A percentile compares a stretch with the other conserved stretches of the same genome.
Conservation (phyloP, 2,797 vertebrate genomes). For the Tauraco hartlaubi region DNA sequence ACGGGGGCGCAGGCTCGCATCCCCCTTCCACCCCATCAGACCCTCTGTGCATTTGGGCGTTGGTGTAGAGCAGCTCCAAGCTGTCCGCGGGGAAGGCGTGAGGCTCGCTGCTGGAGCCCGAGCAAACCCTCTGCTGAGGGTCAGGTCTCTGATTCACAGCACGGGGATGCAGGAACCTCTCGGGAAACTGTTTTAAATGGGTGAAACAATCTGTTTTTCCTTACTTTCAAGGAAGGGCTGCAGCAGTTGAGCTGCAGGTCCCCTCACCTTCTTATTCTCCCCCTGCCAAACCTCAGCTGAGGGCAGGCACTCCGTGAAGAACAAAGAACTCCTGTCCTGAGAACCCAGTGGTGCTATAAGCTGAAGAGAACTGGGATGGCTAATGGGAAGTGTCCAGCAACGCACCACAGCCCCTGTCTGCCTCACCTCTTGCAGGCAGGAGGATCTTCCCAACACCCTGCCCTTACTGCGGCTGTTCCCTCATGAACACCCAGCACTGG, state of each 20-base stretch:
- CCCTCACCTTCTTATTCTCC: neutral
- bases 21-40: neutral
- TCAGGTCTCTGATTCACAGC: neutral
- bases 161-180: neutral
- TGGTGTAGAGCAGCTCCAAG: neutral
- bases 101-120: neutral
- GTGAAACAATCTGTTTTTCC: neutral
- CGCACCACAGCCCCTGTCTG: neutral
- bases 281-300: neutral
- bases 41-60: neutral
- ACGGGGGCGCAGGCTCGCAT: neutral
- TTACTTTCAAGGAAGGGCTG: neutral
- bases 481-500: neutral
- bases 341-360: neutral
- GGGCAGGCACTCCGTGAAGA: neutral
- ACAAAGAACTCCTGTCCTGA: neutral
- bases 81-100: neutral
- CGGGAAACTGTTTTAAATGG: neutral
- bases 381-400: neutral
- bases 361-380: neutral
- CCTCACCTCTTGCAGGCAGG: neutral
- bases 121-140: neutral
- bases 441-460: neutral
- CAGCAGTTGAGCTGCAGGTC: neutral
- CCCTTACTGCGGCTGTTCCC: rapidly evolving